Evolutionary conservation across 2,888 invertebrate genomes (phyloP).

Genomic region (Epistrophella euchroma): DNA sequence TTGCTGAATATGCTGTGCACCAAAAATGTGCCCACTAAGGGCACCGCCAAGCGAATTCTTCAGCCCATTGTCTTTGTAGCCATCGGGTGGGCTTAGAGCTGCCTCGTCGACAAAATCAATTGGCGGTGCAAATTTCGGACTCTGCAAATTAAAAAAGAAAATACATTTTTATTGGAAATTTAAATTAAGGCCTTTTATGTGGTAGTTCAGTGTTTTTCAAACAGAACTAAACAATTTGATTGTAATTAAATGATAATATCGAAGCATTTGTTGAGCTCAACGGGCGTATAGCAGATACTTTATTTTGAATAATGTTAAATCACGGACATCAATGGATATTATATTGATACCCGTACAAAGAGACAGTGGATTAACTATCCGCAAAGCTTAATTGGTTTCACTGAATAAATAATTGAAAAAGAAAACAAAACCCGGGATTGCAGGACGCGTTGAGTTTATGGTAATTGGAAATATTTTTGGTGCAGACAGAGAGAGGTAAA

Average conservation of each 20-base stretch:
- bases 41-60: constrained; percentile 86
- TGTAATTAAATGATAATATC: constrained; percentile 17
- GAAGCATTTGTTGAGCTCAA: not conserved
- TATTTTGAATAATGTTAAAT: constrained; percentile 2
- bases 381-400: not conserved
- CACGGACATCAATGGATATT: constrained; percentile 3
- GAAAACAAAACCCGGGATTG: not conserved
- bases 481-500: no score
- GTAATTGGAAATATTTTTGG: no score
- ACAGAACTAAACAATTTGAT: constrained; percentile 12
- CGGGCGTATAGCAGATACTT: not conserved
- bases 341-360: not conserved
- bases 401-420: constrained; percentile 9
- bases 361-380: not conserved
- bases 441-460: no score
- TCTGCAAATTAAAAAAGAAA: constrained; percentile 79
- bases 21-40: constrained; percentile 87
- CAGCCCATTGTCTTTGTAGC: constrained; percentile 93
- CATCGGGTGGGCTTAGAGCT: constrained; percentile 95
- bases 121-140: constrained; percentile 87
- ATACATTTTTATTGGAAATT: constrained; percentile 6
- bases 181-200: not conserved
- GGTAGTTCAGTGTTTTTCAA: not conserved
- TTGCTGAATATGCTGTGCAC: constrained; percentile 87
- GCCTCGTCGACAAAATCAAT: constrained; percentile 91